Base-by-base conservation (phyloP, 2,797 vertebrate species). In the Spheniscus humboldti region DNA sequence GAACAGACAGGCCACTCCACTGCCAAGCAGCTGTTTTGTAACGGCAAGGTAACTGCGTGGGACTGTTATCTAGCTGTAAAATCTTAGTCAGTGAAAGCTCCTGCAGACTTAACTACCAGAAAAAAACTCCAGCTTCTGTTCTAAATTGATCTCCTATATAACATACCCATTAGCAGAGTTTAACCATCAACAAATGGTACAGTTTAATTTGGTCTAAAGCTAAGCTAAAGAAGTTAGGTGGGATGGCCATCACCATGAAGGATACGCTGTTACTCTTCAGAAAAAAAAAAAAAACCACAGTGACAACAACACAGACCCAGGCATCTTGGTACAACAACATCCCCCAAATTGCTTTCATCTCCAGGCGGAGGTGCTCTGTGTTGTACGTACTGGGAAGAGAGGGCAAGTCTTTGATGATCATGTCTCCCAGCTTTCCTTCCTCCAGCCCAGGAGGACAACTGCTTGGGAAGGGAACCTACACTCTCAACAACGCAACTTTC, bases 351-450 rank as follows among this genome's bases (percentile, higher is more conserved):
- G 14, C 13, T 76, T 79, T 64, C 11, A 50, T 53, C 60, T 57
- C 64, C 50, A 76, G 20, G 47, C 3, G 0, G n/a, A 80, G n/a
- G 43, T 53, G 31, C 37, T 48, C 45, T 31, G 35, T 3, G 3
- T 18, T 43, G 20, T 31, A 79, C 1, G 1, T 33, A 18, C 41
- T 45, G 76, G 28, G 57, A 81, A 43, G 18, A 74, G 14, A 83
- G 18, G n/a, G 10, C 9, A 75, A 63, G 12, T 33, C 59, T 75
- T 41, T 16, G n/a, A 52, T 19, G 53, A 28, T 5, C 0, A 0
- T 8, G 19, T 35, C 17, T 86, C 62, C 35, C 43, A 82, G 50
- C 7, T 47, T 89, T 72, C n/a, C 39, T 50, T 71, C 30, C 22
- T 47, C 39, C 56, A 91, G 67, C 39, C 67, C 52, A 43, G 43